Conservation (phyloP, 1,140 invertebrate species). For the Bombyx mandarina region DNA sequence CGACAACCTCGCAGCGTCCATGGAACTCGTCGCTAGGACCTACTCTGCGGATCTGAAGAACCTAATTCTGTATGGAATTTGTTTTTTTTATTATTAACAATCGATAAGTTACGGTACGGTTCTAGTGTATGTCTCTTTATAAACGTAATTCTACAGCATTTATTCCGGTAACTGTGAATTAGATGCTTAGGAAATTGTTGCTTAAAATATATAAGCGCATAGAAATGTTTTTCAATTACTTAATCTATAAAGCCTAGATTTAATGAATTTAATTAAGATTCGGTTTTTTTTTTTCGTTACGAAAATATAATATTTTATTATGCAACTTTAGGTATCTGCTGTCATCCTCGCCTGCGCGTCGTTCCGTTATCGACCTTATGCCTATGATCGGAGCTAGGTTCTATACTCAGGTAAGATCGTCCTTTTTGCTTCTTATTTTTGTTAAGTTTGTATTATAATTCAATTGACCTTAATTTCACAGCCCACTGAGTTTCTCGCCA, state of each 20-base stretch:
- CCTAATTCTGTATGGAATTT: constrained; percentile 85
- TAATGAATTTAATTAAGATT: no score
- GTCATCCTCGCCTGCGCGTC: constrained; percentile 75
- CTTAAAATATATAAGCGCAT: constrained; percentile 2
- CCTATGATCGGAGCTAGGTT: constrained; percentile 98
- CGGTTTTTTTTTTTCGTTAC: no score
- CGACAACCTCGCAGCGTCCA: constrained; percentile 87
- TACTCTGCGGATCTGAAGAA: constrained; percentile 95
- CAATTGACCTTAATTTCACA: no score
- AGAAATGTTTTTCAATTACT: no score
- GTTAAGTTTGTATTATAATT: background rate
- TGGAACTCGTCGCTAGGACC: constrained; percentile 90
- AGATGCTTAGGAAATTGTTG: background rate
- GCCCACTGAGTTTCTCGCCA: no score
- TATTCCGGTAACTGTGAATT: background rate
- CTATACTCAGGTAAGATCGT: constrained; percentile 83
- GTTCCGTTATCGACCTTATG: constrained; percentile 96
- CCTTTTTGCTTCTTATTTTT: background rate
- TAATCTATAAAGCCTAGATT: no score
- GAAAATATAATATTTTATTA: no score
- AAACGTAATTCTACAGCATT: background rate
- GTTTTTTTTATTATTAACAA: background rate
- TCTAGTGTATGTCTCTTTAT: background rate
- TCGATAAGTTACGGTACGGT: constrained; percentile 8
- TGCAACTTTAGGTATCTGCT: constrained; percentile 80